A percentile compares a stretch with the other conserved stretches of the same genome.
These are phyloP conservation scores for Drosophila austrosaltans DNA, from an alignment of 2,888 invertebrate genomes.

Conservation along the genomic window DNA sequence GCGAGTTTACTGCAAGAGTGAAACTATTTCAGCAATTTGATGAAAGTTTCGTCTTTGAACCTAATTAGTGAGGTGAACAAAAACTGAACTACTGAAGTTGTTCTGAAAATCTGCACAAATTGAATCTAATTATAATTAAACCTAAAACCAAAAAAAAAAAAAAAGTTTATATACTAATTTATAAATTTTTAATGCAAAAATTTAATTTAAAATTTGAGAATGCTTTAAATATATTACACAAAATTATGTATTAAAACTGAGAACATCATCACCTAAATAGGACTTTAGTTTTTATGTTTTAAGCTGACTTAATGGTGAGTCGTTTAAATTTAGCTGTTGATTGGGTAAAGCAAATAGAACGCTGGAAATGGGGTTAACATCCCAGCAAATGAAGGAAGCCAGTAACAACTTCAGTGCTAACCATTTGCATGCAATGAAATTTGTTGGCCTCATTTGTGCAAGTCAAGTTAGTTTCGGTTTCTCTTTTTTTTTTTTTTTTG, in stretches of 20 bases:
- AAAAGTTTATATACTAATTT: background rate
- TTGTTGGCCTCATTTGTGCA: constrained; percentile 37
- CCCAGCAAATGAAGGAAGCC: background rate
- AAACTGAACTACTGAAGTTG: background rate
- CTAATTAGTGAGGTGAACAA: background rate
- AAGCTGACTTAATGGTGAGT: constrained; percentile 37
- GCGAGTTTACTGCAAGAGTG: background rate
- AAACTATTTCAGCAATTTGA: constrained; percentile 26
- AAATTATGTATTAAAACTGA: too few relatives aligned
- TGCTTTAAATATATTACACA: too few relatives aligned
- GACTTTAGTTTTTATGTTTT: constrained; percentile 16
- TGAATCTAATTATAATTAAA: too few relatives aligned
- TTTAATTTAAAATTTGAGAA: too few relatives aligned
- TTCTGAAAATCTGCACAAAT: background rate
- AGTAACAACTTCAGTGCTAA: constrained; percentile 23
- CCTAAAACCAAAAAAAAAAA: background rate
- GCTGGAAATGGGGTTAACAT: background rate
- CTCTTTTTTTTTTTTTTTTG: background rate
- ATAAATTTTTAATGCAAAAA: background rate
- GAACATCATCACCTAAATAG: constrained; percentile 26
- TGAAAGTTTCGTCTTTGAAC: background rate
- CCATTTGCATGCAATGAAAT: constrained; percentile 56
- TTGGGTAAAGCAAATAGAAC: constrained; percentile 29
- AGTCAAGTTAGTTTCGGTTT: constrained; percentile 30
- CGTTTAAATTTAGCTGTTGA: constrained; percentile 41